Percentiles rank a stretch among this genome's conserved stretches.
These are phyloP conservation scores for Neotoma lepida DNA, from an alignment of 2,113 vertebrate species.

Conservation along the genomic window DNA sequence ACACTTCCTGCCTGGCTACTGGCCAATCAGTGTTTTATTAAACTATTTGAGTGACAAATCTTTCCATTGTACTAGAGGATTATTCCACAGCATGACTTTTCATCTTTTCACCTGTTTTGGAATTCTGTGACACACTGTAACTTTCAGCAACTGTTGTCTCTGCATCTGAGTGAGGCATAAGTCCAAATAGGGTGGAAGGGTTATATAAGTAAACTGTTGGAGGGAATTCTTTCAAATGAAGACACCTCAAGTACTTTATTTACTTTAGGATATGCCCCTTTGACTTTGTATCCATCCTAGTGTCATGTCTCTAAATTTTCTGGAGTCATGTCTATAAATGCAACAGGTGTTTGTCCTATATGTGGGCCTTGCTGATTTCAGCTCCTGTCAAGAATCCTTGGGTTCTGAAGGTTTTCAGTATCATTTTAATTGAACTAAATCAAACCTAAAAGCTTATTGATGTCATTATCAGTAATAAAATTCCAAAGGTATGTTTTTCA, in stretches of 20 bases:
- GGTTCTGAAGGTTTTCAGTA: conserved; percentile 30
- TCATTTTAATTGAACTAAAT: conserved; percentile 34
- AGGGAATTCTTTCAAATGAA: conserved; percentile 31
- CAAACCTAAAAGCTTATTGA: neutral
- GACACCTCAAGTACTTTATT: conserved; percentile 56
- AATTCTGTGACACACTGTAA: neutral
- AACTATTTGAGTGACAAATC: too few species aligned
- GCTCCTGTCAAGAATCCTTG: neutral
- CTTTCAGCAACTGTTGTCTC: conserved; percentile 56
- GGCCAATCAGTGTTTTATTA: too few species aligned
- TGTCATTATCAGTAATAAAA: neutral
- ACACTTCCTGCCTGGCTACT: too few species aligned
- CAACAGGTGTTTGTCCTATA: neutral
- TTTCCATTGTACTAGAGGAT: too few species aligned
- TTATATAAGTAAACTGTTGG: conserved; percentile 12
- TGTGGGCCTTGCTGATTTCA: conserved; percentile 29
- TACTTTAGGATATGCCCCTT: conserved; percentile 51
- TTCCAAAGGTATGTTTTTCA: neutral
- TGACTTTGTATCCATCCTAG: conserved; percentile 9
- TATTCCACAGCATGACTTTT: neutral
- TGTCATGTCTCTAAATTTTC: conserved; percentile 34
- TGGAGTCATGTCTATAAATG: conserved; percentile 56
- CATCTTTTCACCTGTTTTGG: conserved; percentile 26
- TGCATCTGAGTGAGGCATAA: conserved; percentile 37
- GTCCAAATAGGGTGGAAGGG: neutral